Base-by-base conservation (phyloP, 2,113 vertebrate genomes). In the Cephalopterus ornatus region DNA sequence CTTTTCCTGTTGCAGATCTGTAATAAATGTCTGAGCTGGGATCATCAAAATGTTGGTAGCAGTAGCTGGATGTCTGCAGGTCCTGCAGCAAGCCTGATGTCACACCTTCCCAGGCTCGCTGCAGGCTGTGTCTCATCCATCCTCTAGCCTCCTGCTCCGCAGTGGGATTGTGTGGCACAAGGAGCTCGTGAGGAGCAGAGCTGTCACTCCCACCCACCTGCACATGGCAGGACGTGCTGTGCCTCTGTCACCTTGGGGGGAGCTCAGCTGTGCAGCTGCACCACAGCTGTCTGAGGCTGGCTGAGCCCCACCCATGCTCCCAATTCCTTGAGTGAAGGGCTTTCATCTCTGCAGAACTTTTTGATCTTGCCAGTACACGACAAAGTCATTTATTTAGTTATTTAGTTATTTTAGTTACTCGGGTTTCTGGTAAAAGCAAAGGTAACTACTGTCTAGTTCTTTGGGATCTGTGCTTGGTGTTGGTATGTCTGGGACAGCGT, bases 171-270 rank as follows among this genome's bases (percentile, higher is more conserved):
- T 78, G 16, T 4, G 14, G 80, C 41, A 8, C 22, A 42, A 17
- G 0, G 6, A 7, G 27, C 82, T 85, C 0, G 0, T 65, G 6
- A 9, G 15, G 20, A 49, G 65, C 78, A 1, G 20, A 37, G 2
- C 37, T 58, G 46, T 67, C 71, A 27, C 8, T 59, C 32, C 35
- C 52, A 17, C 11, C 62, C 27, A 2, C 11, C 35, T 33, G 61
- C 39, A 20, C 3, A 0, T 44, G n/a, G 42, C 89, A 88, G 82
- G 14, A 6, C 0, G 0, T 20, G 5, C 0, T 14, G 11, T 30
- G 22, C 30, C 58, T 58, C 8, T 79, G 35, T 67, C 80, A 11
- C 76, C 12, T 2, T 1, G 14, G 66, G 47, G 71, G 49, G 26
- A 39, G 66, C 89, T 71, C 32, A 39, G 55, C 19, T 11, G 49